These are phyloP conservation scores for Protula sp. DNA, from an alignment of 2,888 invertebrate species.

Conservation along the genomic window DNA sequence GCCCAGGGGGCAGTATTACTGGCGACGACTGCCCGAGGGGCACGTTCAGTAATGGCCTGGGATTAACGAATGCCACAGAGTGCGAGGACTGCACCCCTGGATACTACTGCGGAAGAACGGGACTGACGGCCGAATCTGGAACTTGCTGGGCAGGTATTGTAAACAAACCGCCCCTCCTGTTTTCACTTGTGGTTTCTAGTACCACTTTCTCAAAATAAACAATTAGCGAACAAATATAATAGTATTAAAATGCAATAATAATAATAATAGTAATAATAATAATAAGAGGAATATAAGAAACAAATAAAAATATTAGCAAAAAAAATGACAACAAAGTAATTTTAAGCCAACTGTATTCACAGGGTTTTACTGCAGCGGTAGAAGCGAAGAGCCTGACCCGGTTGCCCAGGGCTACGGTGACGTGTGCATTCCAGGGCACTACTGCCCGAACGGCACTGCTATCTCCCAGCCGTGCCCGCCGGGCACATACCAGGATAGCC, in stretches of 20 bases:
- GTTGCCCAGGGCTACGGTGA: constrained; percentile 35
- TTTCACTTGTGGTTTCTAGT: too few relatives aligned
- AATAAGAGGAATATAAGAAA: too few relatives aligned
- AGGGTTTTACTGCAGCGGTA: constrained; percentile 42
- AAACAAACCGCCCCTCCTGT: too few relatives aligned
- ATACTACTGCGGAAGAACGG: constrained; percentile 39
- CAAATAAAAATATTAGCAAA: too few relatives aligned
- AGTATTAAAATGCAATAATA: too few relatives aligned
- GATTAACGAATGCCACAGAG: constrained; percentile 32
- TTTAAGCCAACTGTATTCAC: constrained; percentile 7
- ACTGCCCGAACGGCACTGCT: constrained; percentile 44
- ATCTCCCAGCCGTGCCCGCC: constrained; percentile 38
- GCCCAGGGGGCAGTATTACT: constrained; percentile 35
- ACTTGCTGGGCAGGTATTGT: constrained; percentile 43
- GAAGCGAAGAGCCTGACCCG: constrained; percentile 33
- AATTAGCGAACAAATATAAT: too few relatives aligned
- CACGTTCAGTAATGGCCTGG: constrained; percentile 33
- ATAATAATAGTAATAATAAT: too few relatives aligned
- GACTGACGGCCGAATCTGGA: constrained; percentile 39
- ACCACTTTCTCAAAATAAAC: too few relatives aligned
- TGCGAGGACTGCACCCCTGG: constrained; percentile 43
- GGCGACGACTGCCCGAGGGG: constrained; percentile 41
- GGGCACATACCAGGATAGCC: constrained; percentile 38
- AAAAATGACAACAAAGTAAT: too few relatives aligned
- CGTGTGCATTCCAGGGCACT: constrained; percentile 39